A percentile compares a stretch with the other conserved stretches of the same genome.
Conservation (phyloP, 2,888 invertebrate species). For the Acleris holmiana region DNA sequence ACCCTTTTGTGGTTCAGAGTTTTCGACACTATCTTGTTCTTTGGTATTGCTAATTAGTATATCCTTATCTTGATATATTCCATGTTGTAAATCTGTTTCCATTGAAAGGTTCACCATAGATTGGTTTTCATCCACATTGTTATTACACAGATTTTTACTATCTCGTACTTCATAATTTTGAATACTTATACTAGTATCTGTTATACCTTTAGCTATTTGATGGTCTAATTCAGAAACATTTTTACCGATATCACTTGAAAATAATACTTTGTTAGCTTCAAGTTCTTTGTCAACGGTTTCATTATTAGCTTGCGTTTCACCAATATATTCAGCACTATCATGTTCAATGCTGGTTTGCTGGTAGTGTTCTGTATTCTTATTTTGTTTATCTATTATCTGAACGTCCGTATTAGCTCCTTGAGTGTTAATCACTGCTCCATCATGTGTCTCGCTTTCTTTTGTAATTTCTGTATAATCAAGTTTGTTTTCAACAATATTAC, state of each 20-base stretch:
- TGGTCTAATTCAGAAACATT: neutral
- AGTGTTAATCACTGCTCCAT: too few relatives aligned
- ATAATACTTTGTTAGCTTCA: neutral
- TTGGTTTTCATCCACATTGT: constrained; percentile 1
- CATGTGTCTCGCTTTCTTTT: too few relatives aligned
- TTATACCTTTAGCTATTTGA: too few relatives aligned
- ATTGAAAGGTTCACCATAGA: neutral
- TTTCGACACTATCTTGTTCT: neutral
- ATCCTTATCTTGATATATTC: neutral
- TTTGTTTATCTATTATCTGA: too few relatives aligned
- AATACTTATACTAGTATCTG: too few relatives aligned
- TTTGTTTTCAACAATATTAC: too few relatives aligned
- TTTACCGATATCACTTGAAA: neutral
- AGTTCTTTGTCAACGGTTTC: neutral
- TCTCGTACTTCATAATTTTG: neutral
- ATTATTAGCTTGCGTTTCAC: neutral
- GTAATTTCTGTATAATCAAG: too few relatives aligned
- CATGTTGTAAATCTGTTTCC: too few relatives aligned
- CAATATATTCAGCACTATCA: neutral
- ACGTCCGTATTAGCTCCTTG: too few relatives aligned
- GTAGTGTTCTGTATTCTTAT: neutral
- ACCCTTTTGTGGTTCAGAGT: neutral
- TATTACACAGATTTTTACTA: neutral
- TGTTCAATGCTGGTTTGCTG: neutral
- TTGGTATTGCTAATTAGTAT: neutral